Base-by-base conservation (phyloP, 37 sponge, comb jelly and placozoan species). In the Beroe forskalii region DNA sequence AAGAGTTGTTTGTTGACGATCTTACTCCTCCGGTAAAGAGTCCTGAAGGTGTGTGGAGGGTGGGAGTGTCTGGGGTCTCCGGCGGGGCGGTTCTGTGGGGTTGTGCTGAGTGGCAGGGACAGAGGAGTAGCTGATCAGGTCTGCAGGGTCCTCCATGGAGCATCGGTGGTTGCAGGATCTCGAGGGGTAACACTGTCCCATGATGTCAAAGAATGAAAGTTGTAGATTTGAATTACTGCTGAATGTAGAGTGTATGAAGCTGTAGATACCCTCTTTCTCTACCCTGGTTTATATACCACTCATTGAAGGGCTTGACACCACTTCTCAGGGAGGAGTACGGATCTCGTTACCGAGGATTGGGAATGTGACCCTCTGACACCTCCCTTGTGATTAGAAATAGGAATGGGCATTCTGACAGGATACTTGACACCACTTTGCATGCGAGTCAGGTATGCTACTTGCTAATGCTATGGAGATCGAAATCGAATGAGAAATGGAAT, bases 1-100 rank as follows among this genome's bases (percentile, higher is more conserved):
- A 80, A 80, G 28, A 80, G 86, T 37, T 44, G 44, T 24, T 80
- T 80, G 86, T 43, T 80, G 27, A 80, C 86, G 55, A 80, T 80
- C 86, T 44, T 35, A 44, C 86, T 80, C 30, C 86, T 3, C 20
- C 48, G 12, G 48, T 80, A 80, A 25, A 80, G 28, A 9, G 86
- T 80, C 31, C 35, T 20, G 86, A 80, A 80, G 44, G 20, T 44
- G 30, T 80, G 86, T 0, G 72, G 72, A 69, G 72, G 72, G 72
- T 69, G 38, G 72, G 72, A 69, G 39, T 69, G 72, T 27, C 32
- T 33, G 17, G 72, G 72, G 2, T 37, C 19, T 9, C 72, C 1
- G 4, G 38, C 19, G 38, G 72, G 32, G 39, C 37, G 32, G 33
- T 69, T 36, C 39, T 35, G 55, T 69, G 72, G 38, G 6, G 3